Percentiles rank a stretch among this genome's conserved stretches.
phyloP scores from a whole-genome alignment of 1,140 invertebrate genomes.

The Neodiprion pinetum region DNA sequence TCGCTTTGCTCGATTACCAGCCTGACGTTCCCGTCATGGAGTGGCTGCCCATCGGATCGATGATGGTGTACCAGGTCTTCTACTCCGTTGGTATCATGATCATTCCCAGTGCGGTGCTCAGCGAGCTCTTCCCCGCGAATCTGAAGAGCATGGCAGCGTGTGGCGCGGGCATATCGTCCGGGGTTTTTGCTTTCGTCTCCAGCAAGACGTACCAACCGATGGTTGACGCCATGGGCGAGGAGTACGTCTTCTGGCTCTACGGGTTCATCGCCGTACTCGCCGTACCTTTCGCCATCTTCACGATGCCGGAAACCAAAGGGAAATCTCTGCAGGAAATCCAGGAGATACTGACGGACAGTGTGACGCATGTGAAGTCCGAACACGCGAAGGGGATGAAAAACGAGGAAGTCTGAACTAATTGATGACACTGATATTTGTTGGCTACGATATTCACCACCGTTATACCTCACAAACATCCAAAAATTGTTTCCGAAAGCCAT shows the following conservation, averaged over 20 bases:
- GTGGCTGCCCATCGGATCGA: not conserved
- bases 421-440: no score
- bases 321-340: conserved; percentile 68
- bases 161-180: conserved; percentile 57
- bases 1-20: conserved; percentile 13
- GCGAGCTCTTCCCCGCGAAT: conserved; percentile 55
- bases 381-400: no score
- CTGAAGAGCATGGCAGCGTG: conserved; percentile 61
- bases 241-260: conserved; percentile 64
- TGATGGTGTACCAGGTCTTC: conserved; percentile 29
- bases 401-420: no score
- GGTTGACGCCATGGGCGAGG: conserved; percentile 50
- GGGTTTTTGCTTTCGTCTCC: conserved; percentile 65
- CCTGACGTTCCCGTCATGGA: not conserved
- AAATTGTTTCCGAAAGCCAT: no score
- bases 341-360: conserved; percentile 29
- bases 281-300: conserved; percentile 62
- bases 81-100: conserved; percentile 48
- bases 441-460: no score
- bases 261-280: conserved; percentile 58
- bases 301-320: conserved; percentile 71
- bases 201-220: conserved; percentile 63
- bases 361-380: not conserved
- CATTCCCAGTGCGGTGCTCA: conserved; percentile 52
- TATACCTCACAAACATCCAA: no score